These are phyloP conservation scores for Rhagoletis zephyria DNA, from an alignment of 1,140 invertebrate species.

Conservation along the genomic window DNA sequence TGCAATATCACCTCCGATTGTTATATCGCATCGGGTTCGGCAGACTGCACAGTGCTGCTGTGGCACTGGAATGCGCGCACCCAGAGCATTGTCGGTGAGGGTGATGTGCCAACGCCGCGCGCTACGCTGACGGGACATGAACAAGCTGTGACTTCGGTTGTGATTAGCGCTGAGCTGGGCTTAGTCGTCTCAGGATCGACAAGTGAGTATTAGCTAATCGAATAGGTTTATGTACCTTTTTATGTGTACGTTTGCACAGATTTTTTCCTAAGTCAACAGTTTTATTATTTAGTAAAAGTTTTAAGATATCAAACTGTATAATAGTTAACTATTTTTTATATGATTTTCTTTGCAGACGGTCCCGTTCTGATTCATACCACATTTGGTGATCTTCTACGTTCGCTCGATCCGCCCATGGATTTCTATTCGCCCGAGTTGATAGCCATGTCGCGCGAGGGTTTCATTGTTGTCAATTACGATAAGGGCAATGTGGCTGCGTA, in stretches of 20 bases:
- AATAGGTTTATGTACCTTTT: no score
- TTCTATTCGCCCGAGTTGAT: slow-evolving; percentile 92
- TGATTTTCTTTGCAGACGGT: slow-evolving; percentile 80
- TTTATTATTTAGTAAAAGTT: no score
- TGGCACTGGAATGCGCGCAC: slow-evolving; percentile 99
- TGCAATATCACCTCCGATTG: slow-evolving; percentile 99
- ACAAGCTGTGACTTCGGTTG: slow-evolving; percentile 92
- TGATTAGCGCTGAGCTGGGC: slow-evolving; percentile 97
- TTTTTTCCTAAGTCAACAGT: no score
- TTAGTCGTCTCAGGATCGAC: slow-evolving; percentile 95
- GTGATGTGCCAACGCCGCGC: slow-evolving; percentile 92
- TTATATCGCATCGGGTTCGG: slow-evolving; percentile 96
- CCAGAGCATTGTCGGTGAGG: slow-evolving; percentile 96
- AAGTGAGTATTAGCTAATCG: slow-evolving; percentile 75
- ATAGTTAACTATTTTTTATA: slow-evolving; percentile 3
- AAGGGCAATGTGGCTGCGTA: slow-evolving; percentile 92
- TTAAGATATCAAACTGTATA: background rate
- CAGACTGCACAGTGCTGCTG: slow-evolving; percentile 96
- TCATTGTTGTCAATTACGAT: slow-evolving; percentile 94
- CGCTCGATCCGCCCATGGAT: slow-evolving; percentile 85
- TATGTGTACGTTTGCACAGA: no score
- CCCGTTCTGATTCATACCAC: slow-evolving; percentile 97
- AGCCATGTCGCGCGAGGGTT: slow-evolving; percentile 94
- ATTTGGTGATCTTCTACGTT: slow-evolving; percentile 96
- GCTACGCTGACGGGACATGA: slow-evolving; percentile 98